Conservation (phyloP, 2,113 vertebrate genomes). For the Erythrolamprus reginae region DNA sequence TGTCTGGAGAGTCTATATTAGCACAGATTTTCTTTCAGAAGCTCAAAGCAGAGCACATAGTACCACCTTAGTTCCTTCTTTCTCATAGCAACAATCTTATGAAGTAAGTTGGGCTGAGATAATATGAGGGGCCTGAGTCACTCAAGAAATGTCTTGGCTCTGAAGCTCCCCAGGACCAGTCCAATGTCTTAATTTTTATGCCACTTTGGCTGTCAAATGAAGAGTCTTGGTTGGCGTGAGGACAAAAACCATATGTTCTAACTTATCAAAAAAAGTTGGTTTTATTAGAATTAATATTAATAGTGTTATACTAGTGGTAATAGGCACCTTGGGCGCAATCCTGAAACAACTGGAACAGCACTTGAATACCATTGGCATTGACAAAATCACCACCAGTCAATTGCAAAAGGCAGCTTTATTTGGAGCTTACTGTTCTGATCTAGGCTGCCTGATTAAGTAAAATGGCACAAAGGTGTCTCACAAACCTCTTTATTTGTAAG, state of each 20-base stretch:
- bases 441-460: too few species aligned
- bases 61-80: neutral
- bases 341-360: too few species aligned
- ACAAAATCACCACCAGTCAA: too few species aligned
- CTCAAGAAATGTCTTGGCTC: neutral
- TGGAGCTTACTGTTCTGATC: too few species aligned
- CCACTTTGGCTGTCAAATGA: neutral
- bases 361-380: too few species aligned
- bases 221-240: neutral
- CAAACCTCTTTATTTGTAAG: too few species aligned
- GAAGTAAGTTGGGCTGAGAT: neutral
- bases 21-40: neutral
- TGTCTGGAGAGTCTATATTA: neutral
- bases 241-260: neutral
- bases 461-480: too few species aligned
- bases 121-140: neutral
- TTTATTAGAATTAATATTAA: neutral
- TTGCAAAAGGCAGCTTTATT: too few species aligned
- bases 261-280: neutral
- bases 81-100: neutral
- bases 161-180: neutral
- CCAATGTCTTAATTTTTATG: neutral
- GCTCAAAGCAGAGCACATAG: neutral
- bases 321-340: too few species aligned
- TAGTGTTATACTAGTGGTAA: too few species aligned